Evolutionary conservation across 2,888 invertebrate species (phyloP).

Genomic region (Spicauda simplicius): DNA sequence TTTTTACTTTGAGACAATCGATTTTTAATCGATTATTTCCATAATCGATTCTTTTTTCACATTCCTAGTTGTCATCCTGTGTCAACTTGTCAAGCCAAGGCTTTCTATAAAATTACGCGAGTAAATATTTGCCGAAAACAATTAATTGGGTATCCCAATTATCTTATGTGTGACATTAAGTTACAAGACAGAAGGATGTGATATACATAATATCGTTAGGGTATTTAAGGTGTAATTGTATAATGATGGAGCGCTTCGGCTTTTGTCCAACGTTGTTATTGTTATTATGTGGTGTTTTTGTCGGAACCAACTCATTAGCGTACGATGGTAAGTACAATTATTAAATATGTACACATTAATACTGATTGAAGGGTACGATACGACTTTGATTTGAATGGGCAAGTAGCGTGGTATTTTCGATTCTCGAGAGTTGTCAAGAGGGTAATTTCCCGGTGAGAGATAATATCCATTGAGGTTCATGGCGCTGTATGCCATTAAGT

Average conservation of each 20-base stretch:
- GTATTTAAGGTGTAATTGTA: neutral
- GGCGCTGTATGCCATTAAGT: too few species aligned
- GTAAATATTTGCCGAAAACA: too few species aligned
- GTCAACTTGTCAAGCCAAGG: too few species aligned
- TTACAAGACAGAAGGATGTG: conserved; percentile 21
- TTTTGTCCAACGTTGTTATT: conserved; percentile 22
- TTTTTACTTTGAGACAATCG: too few species aligned
- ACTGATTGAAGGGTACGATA: too few species aligned
- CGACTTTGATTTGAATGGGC: neutral
- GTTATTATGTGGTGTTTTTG: conserved; percentile 12
- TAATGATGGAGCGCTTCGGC: conserved; percentile 6
- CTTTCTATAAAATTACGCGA: too few species aligned
- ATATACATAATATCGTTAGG: neutral
- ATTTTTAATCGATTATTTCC: too few species aligned
- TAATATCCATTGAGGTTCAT: too few species aligned
- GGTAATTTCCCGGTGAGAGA: neutral
- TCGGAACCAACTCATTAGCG: conserved; percentile 17
- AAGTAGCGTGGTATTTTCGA: neutral
- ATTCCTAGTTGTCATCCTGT: too few species aligned
- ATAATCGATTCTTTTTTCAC: too few species aligned
- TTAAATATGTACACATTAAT: neutral
- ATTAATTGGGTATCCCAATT: neutral
- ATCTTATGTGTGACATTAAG: neutral
- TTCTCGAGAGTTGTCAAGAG: too few species aligned
- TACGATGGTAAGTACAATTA: conserved; percentile 36